Percentiles rank a stretch among this genome's conserved stretches.
phyloP scores from a whole-genome alignment of 2,888 invertebrate species.

The Drosophila stalkeri region DNA sequence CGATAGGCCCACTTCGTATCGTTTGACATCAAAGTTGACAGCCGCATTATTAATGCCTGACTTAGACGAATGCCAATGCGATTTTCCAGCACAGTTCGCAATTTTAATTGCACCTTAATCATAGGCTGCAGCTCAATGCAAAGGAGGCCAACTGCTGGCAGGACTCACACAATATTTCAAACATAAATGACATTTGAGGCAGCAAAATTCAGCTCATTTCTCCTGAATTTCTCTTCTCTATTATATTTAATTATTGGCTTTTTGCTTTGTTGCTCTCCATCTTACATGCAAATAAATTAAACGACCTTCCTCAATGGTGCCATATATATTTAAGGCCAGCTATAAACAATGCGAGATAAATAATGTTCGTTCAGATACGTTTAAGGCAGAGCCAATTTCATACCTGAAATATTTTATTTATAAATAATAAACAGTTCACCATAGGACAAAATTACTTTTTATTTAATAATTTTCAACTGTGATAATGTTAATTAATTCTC shows the following conservation, averaged over 20 bases:
- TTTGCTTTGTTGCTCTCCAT: not conserved
- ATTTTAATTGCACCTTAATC: slow-evolving; percentile 65
- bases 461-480: not conserved
- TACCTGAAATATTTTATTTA: not conserved
- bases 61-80: slow-evolving; percentile 50
- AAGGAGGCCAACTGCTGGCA: slow-evolving; percentile 51
- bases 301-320: not conserved
- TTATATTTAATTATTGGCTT: not conserved
- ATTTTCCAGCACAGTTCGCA: slow-evolving; percentile 66
- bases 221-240: too few relatives aligned
- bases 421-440: not conserved
- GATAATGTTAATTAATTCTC: not conserved
- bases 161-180: slow-evolving; percentile 30
- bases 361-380: not conserved
- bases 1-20: slow-evolving; percentile 39
- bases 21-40: slow-evolving; percentile 39
- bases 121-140: slow-evolving; percentile 26
- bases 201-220: not conserved
- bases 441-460: not conserved
- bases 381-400: not conserved
- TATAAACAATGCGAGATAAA: not conserved
- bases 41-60: slow-evolving; percentile 57
- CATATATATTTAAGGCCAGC: not conserved
- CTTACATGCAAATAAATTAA: not conserved
- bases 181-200: not conserved